Conservation (phyloP, 2,888 invertebrate species). For the Cordylochernes scorpioides region DNA sequence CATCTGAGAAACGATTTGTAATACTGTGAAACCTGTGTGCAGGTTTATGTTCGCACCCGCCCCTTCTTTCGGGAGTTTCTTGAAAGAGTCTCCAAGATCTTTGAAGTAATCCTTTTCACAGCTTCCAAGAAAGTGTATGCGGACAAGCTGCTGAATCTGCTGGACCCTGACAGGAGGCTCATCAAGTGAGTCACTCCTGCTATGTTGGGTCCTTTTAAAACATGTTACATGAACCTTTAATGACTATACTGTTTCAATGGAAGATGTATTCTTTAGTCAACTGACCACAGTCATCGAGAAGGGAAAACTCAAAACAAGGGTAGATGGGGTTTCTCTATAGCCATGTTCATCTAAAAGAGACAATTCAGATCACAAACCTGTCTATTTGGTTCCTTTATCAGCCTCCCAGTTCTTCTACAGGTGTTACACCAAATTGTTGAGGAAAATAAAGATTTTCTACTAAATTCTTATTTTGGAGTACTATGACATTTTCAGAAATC, state of each 20-base stretch:
- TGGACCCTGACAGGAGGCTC: constrained; percentile 63
- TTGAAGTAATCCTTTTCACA: constrained; percentile 81
- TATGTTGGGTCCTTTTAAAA: not conserved
- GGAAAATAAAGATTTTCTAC: no score
- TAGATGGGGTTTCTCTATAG: no score
- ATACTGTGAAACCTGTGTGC: constrained; percentile 6
- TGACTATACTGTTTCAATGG: not conserved
- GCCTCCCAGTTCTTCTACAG: no score
- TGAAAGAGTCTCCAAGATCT: constrained; percentile 53
- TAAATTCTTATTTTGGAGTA: no score
- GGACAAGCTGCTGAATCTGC: constrained; percentile 61
- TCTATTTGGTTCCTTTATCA: no score
- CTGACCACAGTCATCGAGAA: no score
- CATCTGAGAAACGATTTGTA: not conserved
- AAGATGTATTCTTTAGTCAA: no score
- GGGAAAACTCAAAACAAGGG: no score
- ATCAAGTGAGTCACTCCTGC: constrained; percentile 36
- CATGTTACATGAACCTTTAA: constrained; percentile 4
- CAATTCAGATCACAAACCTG: no score
- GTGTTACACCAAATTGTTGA: no score
- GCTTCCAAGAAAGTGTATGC: constrained; percentile 87
- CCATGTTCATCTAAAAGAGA: no score
- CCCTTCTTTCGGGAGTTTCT: constrained; percentile 77
- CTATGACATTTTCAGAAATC: no score
- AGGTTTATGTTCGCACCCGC: constrained; percentile 53